Conservation (phyloP, 1,140 invertebrate genomes). For the Camponotus floridanus region DNA sequence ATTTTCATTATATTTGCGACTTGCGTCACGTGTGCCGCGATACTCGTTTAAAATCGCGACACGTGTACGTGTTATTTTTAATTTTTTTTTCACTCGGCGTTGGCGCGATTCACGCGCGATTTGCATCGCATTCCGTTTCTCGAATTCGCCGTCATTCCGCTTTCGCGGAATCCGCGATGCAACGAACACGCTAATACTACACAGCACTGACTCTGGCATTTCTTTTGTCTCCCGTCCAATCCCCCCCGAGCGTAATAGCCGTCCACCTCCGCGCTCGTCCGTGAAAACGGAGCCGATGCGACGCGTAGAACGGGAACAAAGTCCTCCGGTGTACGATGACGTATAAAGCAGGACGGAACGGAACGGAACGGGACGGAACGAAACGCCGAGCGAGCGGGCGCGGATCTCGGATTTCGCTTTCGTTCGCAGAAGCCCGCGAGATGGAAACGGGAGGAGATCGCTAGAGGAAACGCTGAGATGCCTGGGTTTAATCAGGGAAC, state of each 20-base stretch:
- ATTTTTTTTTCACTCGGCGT: no score
- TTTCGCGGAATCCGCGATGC: conserved; percentile 27
- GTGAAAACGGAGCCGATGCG: conserved; percentile 31
- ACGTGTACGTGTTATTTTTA: no score
- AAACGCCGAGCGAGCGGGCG: conserved; percentile 40
- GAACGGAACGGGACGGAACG: conserved; percentile 8
- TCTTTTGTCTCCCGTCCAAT: conserved; percentile 33
- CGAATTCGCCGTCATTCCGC: background rate
- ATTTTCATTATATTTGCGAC: background rate
- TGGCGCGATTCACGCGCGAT: background rate
- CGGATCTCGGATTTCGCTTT: conserved; percentile 69
- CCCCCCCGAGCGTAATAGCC: background rate
- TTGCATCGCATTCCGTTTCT: background rate
- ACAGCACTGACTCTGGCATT: conserved; percentile 43
- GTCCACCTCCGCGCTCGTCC: conserved; percentile 15
- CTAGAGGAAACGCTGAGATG: conserved; percentile 33
- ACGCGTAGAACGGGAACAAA: conserved; percentile 55
- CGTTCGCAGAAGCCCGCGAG: conserved; percentile 39
- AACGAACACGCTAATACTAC: conserved; percentile 45
- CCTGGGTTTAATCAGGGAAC: conserved; percentile 34
- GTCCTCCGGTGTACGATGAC: conserved; percentile 55
- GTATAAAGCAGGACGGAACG: background rate
- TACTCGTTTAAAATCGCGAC: background rate
- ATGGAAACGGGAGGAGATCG: conserved; percentile 65
- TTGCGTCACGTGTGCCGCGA: background rate